Conservation (phyloP, 1,140 invertebrate genomes). For the Zaprionus nigranus region DNA sequence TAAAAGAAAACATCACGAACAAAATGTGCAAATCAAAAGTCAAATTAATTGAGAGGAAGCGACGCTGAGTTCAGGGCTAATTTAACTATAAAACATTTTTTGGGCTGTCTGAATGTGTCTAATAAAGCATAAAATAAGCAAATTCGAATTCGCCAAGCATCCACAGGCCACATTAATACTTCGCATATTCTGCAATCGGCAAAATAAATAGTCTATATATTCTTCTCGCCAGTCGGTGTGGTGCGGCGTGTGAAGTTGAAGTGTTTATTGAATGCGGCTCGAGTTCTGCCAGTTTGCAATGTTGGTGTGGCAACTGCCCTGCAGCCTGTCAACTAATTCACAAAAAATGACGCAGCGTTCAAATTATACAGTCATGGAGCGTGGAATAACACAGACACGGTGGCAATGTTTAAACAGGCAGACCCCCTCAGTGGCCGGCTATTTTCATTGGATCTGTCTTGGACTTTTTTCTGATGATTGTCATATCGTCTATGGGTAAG, state of each 20-base stretch:
- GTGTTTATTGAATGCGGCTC: constrained; percentile 77
- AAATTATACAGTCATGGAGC: constrained; percentile 26
- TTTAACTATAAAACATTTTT: constrained; percentile 6
- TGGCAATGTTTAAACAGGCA: constrained; percentile 29
- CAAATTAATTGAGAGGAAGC: constrained; percentile 41
- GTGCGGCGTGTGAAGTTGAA: constrained; percentile 65
- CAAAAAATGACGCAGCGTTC: constrained; percentile 49
- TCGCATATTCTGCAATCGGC: constrained; percentile 48
- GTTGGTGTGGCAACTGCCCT: constrained; percentile 40
- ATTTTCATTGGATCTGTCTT: constrained; percentile 29
- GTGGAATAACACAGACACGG: constrained; percentile 31
- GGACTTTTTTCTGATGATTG: constrained; percentile 35
- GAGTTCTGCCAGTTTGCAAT: constrained; percentile 51
- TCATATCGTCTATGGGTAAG: constrained; percentile 53
- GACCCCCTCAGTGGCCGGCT: constrained; percentile 25
- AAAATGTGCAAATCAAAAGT: constrained; percentile 67
- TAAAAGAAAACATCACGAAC: constrained; percentile 18
- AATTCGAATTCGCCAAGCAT: constrained; percentile 35
- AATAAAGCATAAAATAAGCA: no score
- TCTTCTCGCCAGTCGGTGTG: constrained; percentile 23
- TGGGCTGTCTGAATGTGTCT: constrained; percentile 7
- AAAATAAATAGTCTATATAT: constrained; percentile 33
- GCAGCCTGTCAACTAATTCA: constrained; percentile 51
- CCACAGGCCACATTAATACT: constrained; percentile 57
- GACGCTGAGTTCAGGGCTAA: not conserved